Percentiles rank a stretch among this genome's conserved stretches.
Conservation (phyloP, 2,797 vertebrate species). For the Neosilurus mollespiculum region DNA sequence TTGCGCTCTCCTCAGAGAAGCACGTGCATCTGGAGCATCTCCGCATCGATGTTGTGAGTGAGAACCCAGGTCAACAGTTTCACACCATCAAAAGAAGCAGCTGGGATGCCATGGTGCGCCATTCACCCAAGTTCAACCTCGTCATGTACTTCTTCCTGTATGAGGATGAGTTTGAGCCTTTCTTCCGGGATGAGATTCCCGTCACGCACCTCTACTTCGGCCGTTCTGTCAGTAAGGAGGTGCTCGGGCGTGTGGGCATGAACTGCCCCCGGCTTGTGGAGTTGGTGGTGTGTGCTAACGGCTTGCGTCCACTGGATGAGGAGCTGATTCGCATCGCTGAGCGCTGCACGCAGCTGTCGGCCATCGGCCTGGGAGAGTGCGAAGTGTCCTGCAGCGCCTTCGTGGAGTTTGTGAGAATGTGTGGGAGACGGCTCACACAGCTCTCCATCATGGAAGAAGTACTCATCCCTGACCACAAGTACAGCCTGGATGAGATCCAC, state of each 20-base stretch:
- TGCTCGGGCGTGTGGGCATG: constrained; percentile 92
- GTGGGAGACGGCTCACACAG: constrained; percentile 90
- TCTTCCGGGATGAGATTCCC: constrained; percentile 93
- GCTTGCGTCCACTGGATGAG: constrained; percentile 91
- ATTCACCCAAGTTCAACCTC: constrained; percentile 96
- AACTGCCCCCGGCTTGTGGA: constrained; percentile 94
- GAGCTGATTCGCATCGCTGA: constrained; percentile 96
- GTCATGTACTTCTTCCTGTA: constrained; percentile 99
- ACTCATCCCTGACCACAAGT: constrained; percentile 94
- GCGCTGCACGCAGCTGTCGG: constrained; percentile 90
- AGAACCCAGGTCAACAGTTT: constrained; percentile 94
- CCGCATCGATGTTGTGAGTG: constrained; percentile 95
- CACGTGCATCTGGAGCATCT: constrained; percentile 95
- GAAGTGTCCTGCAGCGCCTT: constrained; percentile 98
- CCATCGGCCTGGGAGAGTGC: constrained; percentile 94
- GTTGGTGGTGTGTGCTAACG: constrained; percentile 96
- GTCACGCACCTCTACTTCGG: constrained; percentile 98
- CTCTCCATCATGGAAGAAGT: constrained; percentile 99
- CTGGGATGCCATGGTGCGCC: constrained; percentile 96
- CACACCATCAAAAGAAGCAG: constrained; percentile 96
- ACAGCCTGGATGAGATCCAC: constrained; percentile 94
- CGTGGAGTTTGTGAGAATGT: constrained; percentile 98
- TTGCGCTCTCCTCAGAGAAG: constrained; percentile 95
- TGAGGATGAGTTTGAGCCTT: constrained; percentile 94
- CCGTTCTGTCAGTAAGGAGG: constrained; percentile 95